These are phyloP conservation scores for Pristionchus pacificus DNA, from an alignment of 1,140 invertebrate genomes.

Conservation along the genomic window DNA sequence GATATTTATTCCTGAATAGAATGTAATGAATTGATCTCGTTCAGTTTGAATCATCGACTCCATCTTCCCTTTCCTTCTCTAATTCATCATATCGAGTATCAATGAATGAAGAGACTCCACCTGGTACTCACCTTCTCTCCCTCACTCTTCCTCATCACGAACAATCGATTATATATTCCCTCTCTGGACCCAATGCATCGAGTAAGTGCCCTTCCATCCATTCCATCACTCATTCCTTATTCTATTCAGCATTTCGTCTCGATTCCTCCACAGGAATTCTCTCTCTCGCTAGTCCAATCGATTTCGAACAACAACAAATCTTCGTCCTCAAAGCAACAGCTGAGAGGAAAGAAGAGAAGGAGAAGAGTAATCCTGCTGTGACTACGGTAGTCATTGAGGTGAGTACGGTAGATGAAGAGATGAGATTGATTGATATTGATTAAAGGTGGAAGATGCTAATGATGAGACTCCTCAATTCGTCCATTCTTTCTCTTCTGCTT, in stretches of 20 bases:
- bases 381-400: background rate
- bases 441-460: conserved; percentile 82
- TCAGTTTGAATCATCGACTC: background rate
- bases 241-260: conserved; percentile 67
- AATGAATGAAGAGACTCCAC: conserved; percentile 82
- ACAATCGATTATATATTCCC: conserved; percentile 26
- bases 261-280: conserved; percentile 78
- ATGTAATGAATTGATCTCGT: background rate
- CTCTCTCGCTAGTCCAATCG: conserved; percentile 80
- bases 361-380: background rate
- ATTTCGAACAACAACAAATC: conserved; percentile 68
- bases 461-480: conserved; percentile 82
- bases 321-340: conserved; percentile 21
- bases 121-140: conserved; percentile 78
- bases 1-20: no score
- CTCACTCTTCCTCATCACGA: conserved; percentile 86
- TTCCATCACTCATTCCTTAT: conserved; percentile 1
- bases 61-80: conserved; percentile 65
- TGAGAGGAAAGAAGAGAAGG: background rate
- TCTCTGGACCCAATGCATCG: conserved; percentile 22
- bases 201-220: conserved; percentile 4
- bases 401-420: background rate
- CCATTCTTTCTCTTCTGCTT: conserved; percentile 65
- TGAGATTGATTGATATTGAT: conserved; percentile 33
- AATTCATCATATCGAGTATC: conserved; percentile 86